These are phyloP conservation scores for Machimus atricapillus DNA, from an alignment of 2,888 invertebrate species.

Conservation along the genomic window DNA sequence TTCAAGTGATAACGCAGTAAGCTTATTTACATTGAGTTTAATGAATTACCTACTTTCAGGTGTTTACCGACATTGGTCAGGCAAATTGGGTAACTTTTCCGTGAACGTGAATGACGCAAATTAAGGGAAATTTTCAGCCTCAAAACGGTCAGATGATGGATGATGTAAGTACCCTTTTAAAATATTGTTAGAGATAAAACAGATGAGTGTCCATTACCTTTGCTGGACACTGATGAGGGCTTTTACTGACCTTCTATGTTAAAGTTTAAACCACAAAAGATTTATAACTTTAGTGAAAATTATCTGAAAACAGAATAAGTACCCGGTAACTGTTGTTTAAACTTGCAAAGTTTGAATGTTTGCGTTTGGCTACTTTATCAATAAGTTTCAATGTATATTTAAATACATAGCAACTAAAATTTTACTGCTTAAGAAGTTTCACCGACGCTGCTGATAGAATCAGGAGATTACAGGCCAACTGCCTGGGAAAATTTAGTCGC, in stretches of 20 bases:
- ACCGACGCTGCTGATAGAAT: not conserved
- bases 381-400: not conserved
- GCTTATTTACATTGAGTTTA: not conserved
- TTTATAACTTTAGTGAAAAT: not conserved
- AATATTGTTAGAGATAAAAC: not conserved
- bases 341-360: not conserved
- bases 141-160: not conserved
- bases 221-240: not conserved
- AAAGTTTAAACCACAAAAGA: not conserved
- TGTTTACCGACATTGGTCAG: not conserved
- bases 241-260: not conserved
- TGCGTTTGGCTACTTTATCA: not conserved
- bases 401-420: not conserved
- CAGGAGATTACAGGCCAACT: not conserved
- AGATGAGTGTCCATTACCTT: not conserved
- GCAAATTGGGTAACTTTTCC: not conserved
- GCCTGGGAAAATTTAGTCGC: not conserved
- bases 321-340: not conserved
- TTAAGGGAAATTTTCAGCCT: not conserved
- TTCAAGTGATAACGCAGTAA: not conserved
- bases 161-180: not conserved
- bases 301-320: not conserved
- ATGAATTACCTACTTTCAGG: not conserved
- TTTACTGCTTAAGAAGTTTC: not conserved
- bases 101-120: not conserved